Evolutionary conservation across 1,140 invertebrate genomes (phyloP).

Genomic region (Drosophila orena): DNA sequence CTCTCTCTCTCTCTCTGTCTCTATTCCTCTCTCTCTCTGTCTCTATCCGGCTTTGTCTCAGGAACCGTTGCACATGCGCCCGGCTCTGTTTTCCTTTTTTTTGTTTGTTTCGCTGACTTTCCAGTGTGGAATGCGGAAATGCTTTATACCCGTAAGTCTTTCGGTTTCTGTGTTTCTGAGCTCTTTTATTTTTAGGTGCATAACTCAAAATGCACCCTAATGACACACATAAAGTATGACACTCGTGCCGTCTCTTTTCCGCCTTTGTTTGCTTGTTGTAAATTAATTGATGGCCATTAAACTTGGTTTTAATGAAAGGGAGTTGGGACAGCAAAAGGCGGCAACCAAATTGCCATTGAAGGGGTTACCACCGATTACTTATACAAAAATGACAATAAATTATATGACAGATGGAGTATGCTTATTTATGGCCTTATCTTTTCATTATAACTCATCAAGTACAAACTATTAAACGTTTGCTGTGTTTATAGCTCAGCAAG

Average conservation of each 20-base stretch:
- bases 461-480: not conserved
- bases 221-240: slow-evolving; percentile 48
- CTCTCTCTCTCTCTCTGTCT: not conserved
- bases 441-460: slow-evolving; percentile 19
- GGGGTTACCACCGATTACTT: slow-evolving; percentile 17
- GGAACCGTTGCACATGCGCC: slow-evolving; percentile 32
- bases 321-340: slow-evolving; percentile 8
- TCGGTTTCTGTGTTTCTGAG: slow-evolving; percentile 15
- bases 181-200: slow-evolving; percentile 16
- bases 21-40: not conserved
- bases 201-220: slow-evolving; percentile 57
- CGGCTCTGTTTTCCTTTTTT: not conserved
- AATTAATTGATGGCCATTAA: slow-evolving; percentile 60
- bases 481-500: not conserved
- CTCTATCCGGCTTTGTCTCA: slow-evolving; percentile 4
- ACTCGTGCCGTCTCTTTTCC: not conserved
- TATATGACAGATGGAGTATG: slow-evolving; percentile 23
- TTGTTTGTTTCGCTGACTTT: slow-evolving; percentile 2
- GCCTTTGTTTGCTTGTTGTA: slow-evolving; percentile 8
- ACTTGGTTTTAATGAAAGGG: slow-evolving; percentile 47
- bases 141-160: slow-evolving; percentile 25
- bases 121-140: slow-evolving; percentile 67
- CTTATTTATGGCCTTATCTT: slow-evolving; percentile 29
- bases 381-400: slow-evolving; percentile 21
- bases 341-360: slow-evolving; percentile 26